Base-by-base conservation (phyloP, 2,797 vertebrate genomes). In the Ctenopoma multispine region DNA sequence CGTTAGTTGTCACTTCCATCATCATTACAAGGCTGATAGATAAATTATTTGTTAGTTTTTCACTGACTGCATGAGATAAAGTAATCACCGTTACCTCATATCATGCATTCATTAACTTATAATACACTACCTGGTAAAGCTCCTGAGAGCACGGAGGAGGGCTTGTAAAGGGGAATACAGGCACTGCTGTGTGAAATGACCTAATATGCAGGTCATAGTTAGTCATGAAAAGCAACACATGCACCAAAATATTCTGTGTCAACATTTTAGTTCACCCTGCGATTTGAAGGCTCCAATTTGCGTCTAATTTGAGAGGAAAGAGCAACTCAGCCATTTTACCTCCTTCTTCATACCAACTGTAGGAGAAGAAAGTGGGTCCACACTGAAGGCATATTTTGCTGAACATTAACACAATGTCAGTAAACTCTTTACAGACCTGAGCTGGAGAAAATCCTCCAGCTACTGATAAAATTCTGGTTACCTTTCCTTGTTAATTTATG, bases 401-500 rank as follows among this genome's bases (percentile, higher is more conserved):
- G 84, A 88, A 90, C 81, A 84, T 89, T 86, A 89, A 83, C 85
- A 88, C 76, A 84, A 82, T 77, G 75, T 66, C 63, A 72, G 75
- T 78, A 70, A 63, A 64, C 78, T 87, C 70, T 75, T 84, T 75
- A 86, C 81, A 87, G 60, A 86, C 81, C 79, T 59, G 72, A 79
- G 77, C 69, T 66, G 74, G 82, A 63, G 71, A 82, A 47, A 84
- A 83, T 81, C 85, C 87, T 80, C 82, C 86, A 87, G 70, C 88
- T 75, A 66, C 78, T 88, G 90, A 95, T 93, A 91, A 49, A 94
- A 94, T 94, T 89, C 91, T 93, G 92, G 92, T 93, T 94, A 93
- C 93, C 89, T 92, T 87, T 93, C 72, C 46, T 34, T 84, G 94
- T 93, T 95, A 94, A 95, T 95, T 95, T 92, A 90, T 80, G 84